Base-by-base conservation (phyloP, 2,797 vertebrate genomes). In the Falco cherrug region DNA sequence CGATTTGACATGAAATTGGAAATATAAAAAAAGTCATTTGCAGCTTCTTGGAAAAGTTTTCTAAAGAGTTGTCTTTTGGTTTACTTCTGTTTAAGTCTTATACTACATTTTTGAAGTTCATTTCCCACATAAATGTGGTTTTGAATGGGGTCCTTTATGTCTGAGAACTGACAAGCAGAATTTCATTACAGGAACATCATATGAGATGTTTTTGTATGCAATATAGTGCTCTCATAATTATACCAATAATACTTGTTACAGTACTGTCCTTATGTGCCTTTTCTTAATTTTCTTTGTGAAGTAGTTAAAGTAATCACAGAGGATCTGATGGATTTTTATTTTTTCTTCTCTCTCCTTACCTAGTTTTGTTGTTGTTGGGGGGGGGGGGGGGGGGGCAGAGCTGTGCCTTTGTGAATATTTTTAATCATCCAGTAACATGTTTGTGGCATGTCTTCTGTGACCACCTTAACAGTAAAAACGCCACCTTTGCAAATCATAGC, bases 41-140 rank as follows among this genome's bases (percentile, higher is more conserved):
- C 65, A 82, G 22, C 67, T 92, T 67, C 69, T 87, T 65, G 50
- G 73, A 78, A 9, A 60, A 37, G 29, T 74, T 93, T 94, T 80
- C 48, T 50, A 9, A 50, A 65, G 59, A 89, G 31, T 54, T 15
- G 4, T 35, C 24, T 50, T 61, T 86, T 48, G 65, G 10, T 74
- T 94, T 53, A 3, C 17, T 71, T 47, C 50, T 93, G 7, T 17
- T 93, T 13, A 45, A 18, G 1, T 57, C 39, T 68, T 80, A 8
- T 0, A 4, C 33, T 75, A 3, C 45, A 11, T 69, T 88, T 88
- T 82, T 11, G 2, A 54, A 63, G 57, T 83, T 81, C 5, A 33
- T 94, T 91, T 86, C 65, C 73, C 78, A 3, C 35, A 25, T 24
- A 76, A 89, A n/a, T 68, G 50, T 51, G 37, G 13, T 65, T 95